A percentile compares a stretch with the other conserved stretches of the same genome.
These are phyloP conservation scores for Poeciliopsis presidionis DNA, from an alignment of 2,797 vertebrate genomes.

Conservation along the genomic window DNA sequence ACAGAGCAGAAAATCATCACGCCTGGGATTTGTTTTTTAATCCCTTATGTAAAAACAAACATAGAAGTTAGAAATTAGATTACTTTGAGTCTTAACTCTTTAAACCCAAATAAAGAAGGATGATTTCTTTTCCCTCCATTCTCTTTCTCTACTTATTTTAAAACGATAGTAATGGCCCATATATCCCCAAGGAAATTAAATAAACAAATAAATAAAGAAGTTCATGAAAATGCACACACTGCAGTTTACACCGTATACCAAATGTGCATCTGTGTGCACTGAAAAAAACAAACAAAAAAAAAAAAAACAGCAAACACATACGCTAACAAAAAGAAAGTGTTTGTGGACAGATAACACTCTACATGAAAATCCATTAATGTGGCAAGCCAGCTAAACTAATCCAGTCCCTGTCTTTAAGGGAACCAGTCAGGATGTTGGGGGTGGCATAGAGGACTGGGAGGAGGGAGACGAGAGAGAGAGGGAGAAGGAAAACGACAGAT, in stretches of 20 bases:
- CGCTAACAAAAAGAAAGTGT: slow-evolving; percentile 21
- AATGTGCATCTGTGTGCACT: slow-evolving; percentile 3
- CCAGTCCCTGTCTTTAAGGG: slow-evolving; percentile 78
- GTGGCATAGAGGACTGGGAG: slow-evolving; percentile 65
- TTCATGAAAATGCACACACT: background rate
- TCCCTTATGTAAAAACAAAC: background rate
- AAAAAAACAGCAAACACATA: background rate
- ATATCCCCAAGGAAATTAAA: slow-evolving; percentile 4
- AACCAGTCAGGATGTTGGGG: slow-evolving; percentile 59
- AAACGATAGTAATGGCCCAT: background rate
- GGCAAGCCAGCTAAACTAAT: slow-evolving; percentile 71
- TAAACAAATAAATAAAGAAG: background rate
- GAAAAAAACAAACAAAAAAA: background rate
- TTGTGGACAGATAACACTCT: slow-evolving; percentile 26
- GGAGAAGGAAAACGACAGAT: slow-evolving; percentile 61
- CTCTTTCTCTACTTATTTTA: background rate
- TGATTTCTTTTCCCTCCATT: background rate
- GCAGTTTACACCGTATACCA: background rate
- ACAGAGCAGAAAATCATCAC: background rate
- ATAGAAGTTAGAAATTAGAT: background rate
- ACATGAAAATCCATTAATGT: slow-evolving; percentile 43
- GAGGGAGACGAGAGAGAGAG: slow-evolving; percentile 55
- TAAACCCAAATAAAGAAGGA: background rate
- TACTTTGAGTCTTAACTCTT: background rate
- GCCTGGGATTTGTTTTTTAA: background rate